Conservation (phyloP, 2,888 invertebrate genomes). For the Meteorus colon region DNA sequence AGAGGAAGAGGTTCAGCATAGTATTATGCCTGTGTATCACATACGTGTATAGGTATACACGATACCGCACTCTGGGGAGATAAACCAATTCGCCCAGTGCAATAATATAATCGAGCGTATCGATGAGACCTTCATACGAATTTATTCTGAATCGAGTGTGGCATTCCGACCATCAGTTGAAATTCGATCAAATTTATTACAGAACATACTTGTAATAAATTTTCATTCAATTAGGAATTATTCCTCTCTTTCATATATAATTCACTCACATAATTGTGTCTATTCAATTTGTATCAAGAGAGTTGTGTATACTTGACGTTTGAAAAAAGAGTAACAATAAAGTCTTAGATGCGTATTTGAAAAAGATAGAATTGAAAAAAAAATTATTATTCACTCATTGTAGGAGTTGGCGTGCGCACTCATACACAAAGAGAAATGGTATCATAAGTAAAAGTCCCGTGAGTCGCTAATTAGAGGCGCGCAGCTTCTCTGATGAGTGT, state of each 20-base stretch:
- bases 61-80: constrained; percentile 22
- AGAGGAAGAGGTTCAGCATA: constrained; percentile 10
- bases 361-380: not conserved
- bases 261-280: too few relatives aligned
- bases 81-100: constrained; percentile 53
- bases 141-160: constrained; percentile 51
- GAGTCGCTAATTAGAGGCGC: constrained; percentile 51
- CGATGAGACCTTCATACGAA: constrained; percentile 40
- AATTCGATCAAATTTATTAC: too few relatives aligned
- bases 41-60: constrained; percentile 14
- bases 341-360: too few relatives aligned
- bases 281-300: too few relatives aligned
- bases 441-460: constrained; percentile 28
- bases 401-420: not conserved
- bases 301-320: too few relatives aligned
- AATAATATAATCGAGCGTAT: constrained; percentile 53
- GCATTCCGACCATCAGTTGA: too few relatives aligned
- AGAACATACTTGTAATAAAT: too few relatives aligned
- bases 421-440: not conserved
- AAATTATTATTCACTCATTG: not conserved
- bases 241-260: too few relatives aligned
- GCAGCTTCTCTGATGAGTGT: constrained; percentile 42
- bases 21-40: constrained; percentile 31
- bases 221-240: too few relatives aligned
- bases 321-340: too few relatives aligned